These are phyloP conservation scores for Montipora cactus DNA, from an alignment of 64 coral and sea anemone species.

Conservation along the genomic window DNA sequence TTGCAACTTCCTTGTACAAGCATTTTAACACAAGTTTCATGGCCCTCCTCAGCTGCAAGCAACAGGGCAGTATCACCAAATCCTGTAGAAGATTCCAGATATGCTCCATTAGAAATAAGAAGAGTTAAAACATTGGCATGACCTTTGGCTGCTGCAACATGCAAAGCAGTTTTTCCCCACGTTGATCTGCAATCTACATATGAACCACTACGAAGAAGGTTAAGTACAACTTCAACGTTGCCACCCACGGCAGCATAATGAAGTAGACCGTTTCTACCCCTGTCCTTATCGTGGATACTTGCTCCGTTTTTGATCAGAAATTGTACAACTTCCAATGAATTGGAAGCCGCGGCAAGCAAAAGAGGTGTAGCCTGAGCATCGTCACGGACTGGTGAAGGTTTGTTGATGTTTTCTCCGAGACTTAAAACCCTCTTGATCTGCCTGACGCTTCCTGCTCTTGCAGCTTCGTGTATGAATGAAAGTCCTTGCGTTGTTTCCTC, in stretches of 20 bases:
- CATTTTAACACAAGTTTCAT: constrained; percentile 42
- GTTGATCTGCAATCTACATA: constrained; percentile 32
- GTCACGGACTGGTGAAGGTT: constrained; percentile 36
- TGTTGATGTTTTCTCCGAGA: constrained; percentile 8
- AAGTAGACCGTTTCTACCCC: constrained; percentile 6
- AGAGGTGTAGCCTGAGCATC: constrained; percentile 5
- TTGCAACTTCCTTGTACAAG: constrained; percentile 40
- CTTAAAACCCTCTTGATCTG: constrained; percentile 35
- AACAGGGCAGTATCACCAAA: constrained; percentile 63
- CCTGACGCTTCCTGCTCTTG: constrained; percentile 9
- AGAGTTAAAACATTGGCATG: not conserved
- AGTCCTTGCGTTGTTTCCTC: not conserved
- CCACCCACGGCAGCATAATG: constrained; percentile 31
- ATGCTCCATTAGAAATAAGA: constrained; percentile 54
- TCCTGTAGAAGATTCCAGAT: constrained; percentile 38
- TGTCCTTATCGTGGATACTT: constrained; percentile 12
- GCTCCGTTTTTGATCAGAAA: constrained; percentile 34
- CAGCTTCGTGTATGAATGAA: constrained; percentile 31
- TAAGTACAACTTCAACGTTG: not conserved
- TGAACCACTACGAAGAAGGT: constrained; percentile 20
- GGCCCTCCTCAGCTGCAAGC: constrained; percentile 57
- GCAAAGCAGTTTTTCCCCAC: constrained; percentile 67
- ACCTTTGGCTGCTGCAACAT: constrained; percentile 60
- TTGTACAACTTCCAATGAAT: constrained; percentile 27
- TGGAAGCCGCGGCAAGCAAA: constrained; percentile 28